A percentile compares a stretch with the other conserved stretches of the same genome.
These are phyloP conservation scores for Ochotona curzoniae DNA, from an alignment of 2,113 vertebrate species.

Conservation along the genomic window DNA sequence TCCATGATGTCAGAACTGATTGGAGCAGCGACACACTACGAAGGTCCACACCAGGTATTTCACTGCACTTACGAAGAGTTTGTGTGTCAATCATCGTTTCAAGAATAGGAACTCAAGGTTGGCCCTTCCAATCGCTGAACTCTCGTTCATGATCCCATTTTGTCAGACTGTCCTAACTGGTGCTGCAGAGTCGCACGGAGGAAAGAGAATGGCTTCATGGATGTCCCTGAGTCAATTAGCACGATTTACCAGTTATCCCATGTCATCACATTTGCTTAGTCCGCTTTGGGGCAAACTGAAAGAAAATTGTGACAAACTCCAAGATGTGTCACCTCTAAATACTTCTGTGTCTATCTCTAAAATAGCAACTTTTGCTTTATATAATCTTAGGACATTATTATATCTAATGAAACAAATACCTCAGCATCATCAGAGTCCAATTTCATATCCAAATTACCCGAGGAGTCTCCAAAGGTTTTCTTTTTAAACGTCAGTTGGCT, in stretches of 20 bases:
- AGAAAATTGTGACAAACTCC: slow-evolving; percentile 22
- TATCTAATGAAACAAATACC: not conserved
- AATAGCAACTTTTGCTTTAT: slow-evolving; percentile 38
- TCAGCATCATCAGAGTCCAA: not conserved
- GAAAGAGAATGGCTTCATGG: slow-evolving; percentile 19
- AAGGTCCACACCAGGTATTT: slow-evolving; percentile 4
- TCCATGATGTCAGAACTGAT: slow-evolving; percentile 25
- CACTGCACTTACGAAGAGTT: not conserved
- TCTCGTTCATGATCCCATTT: slow-evolving; percentile 17
- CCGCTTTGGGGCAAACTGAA: not conserved
- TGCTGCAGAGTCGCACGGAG: not conserved
- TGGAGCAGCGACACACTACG: not conserved
- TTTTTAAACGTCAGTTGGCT: not conserved
- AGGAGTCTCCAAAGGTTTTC: not conserved
- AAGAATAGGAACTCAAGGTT: not conserved
- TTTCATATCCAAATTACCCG: slow-evolving; percentile 31
- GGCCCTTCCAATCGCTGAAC: not conserved
- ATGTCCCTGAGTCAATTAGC: not conserved
- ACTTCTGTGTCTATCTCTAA: slow-evolving; percentile 4
- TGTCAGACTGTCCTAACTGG: slow-evolving; percentile 3
- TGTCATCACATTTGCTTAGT: not conserved
- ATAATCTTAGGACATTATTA: not conserved
- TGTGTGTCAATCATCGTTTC: not conserved
- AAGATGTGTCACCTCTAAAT: not conserved
- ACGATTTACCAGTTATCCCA: not conserved